A percentile compares a stretch with the other conserved stretches of the same genome.
Conservation (phyloP, 2,113 vertebrate species). For the Takifugu flavidus region DNA sequence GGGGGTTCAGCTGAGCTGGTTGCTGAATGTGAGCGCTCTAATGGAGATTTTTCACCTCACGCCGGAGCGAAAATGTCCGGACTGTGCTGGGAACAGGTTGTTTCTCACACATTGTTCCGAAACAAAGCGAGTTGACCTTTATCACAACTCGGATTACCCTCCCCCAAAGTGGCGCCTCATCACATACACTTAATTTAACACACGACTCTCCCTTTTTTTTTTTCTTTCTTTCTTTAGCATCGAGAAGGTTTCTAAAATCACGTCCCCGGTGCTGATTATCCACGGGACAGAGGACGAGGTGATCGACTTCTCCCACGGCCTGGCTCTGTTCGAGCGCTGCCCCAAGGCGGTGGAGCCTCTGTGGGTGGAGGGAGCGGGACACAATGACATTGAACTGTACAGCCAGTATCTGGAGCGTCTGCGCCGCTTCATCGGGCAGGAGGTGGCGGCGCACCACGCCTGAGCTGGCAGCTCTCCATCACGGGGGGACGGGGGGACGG, state of each 20-base stretch:
- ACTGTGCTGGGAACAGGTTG: too few relatives aligned
- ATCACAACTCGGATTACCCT: too few relatives aligned
- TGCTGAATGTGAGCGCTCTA: too few relatives aligned
- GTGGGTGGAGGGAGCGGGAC: conserved; percentile 96
- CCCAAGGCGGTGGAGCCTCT: conserved; percentile 96
- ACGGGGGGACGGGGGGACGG: neutral
- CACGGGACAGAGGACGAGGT: conserved; percentile 97
- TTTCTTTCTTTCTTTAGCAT: conserved; percentile 73
- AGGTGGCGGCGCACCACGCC: conserved; percentile 77
- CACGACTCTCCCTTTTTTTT: neutral
- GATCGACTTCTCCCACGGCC: conserved; percentile 96
- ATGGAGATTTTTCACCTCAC: too few relatives aligned
- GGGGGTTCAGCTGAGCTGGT: too few relatives aligned
- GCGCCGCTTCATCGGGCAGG: conserved; percentile 92
- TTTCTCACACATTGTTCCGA: too few relatives aligned
- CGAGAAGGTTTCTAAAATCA: conserved; percentile 96
- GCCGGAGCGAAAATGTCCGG: too few relatives aligned
- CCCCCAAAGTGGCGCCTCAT: too few relatives aligned
- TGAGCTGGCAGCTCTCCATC: conserved; percentile 40
- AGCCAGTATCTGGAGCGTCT: conserved; percentile 97
- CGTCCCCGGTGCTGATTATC: conserved; percentile 95
- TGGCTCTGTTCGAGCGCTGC: conserved; percentile 94
- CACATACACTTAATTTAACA: too few relatives aligned
- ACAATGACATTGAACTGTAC: conserved; percentile 98
- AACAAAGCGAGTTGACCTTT: too few relatives aligned